A percentile compares a stretch with the other conserved stretches of the same genome.
Conservation (phyloP, 2,113 vertebrate species). For the Psephotus haematonotus region DNA sequence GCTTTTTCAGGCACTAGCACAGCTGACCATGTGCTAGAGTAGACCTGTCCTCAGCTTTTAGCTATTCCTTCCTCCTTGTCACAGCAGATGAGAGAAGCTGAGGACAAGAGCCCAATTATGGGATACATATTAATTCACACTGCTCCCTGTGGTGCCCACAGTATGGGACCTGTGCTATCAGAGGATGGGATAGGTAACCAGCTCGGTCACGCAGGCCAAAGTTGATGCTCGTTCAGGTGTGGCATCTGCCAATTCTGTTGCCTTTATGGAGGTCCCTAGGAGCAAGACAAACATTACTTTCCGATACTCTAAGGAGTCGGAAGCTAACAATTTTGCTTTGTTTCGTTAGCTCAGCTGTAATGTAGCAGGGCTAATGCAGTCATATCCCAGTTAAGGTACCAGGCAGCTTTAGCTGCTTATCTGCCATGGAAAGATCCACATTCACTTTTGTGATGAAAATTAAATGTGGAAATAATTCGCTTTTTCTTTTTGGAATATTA, state of each 20-base stretch:
- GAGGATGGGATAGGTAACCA: rapidly evolving
- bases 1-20: background rate
- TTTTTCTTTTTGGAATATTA: constrained; percentile 77
- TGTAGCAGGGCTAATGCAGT: constrained; percentile 75
- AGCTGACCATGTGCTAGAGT: background rate
- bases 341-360: constrained; percentile 75
- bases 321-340: constrained; percentile 66
- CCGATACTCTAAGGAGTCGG: constrained; percentile 22
- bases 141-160: background rate
- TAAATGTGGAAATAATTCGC: constrained; percentile 78
- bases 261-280: background rate
- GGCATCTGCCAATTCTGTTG: background rate
- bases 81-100: background rate
- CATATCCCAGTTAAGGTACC: constrained; percentile 42
- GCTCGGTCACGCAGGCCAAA: rapidly evolving
- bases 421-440: constrained; percentile 23
- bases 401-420: constrained; percentile 64
- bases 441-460: constrained; percentile 73
- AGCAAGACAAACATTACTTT: background rate
- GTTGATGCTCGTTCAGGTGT: background rate
- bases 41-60: background rate
- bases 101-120: background rate
- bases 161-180: rapidly evolving
- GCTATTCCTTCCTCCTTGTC: background rate
- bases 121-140: too few relatives aligned